Base-by-base conservation (phyloP, 2,888 invertebrate species). In the Erebia epiphron region DNA sequence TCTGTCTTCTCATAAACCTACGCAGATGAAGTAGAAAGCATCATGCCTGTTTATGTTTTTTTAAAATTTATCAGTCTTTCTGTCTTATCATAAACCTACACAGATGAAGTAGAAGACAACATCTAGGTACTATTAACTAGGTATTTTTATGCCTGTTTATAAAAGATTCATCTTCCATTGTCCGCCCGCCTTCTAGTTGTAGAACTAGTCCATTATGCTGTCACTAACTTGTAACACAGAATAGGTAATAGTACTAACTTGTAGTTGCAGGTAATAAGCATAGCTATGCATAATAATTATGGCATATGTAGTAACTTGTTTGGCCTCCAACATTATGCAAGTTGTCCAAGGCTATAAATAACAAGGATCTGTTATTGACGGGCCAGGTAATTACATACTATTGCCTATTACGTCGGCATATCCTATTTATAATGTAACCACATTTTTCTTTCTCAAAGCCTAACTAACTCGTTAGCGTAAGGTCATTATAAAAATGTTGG, bases 321-420 rank as follows among this genome's bases (percentile, higher is more conserved):
- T 60, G 41, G 60, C 60, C 41, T 60, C 41, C 41, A 16, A 16
- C 60, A 43, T 62, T 21, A 62, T 49, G 62, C 62, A 62, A 49
- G 21, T 21, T 21, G 49, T 62, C 61, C 62, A 62, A 62, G 62
- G 62, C 62, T 62, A 65, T 61, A 61, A 68, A 71, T 1, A 35
- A 35, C 67, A 68, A 65, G 68, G 71, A 65, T 71, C 68, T 67
- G 57, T n/a, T 71, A 71, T 71, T 65, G 65, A 68, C 65, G 21
- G 58, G 65, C 7, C 67, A 3, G 26, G 68, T 49, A 64, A 65
- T 68, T 68, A 60, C 60, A n/a, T 35, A 41, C 46, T 54, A 65
- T 64, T 68, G 43, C 57, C 35, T 41, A 35, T 52, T 58, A 63
- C 43, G 64, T 54, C 49, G 50, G 58, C 16, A 67, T 58, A 58